A percentile compares a stretch with the other conserved stretches of the same genome.
Conservation (phyloP, 2,888 invertebrate species). For the Caprella mutica region DNA sequence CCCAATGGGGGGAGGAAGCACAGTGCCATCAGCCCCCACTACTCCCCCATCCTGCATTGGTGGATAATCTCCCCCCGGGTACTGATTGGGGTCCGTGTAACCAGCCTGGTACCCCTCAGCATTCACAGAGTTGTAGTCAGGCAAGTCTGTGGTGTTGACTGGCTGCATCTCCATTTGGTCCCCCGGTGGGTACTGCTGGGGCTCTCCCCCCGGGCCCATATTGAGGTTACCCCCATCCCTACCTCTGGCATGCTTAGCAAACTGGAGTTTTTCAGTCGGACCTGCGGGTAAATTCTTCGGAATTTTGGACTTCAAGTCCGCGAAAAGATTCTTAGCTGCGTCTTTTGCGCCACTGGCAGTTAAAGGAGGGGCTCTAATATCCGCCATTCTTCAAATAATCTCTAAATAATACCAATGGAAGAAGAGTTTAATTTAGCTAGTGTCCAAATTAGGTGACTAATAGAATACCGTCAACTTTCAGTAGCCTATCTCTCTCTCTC, state of each 20-base stretch:
- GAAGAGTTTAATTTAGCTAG: too few relatives aligned
- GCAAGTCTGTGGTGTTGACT: not conserved
- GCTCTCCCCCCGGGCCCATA: not conserved
- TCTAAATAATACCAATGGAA: too few relatives aligned
- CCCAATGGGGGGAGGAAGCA: not conserved
- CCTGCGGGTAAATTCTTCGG: constrained; percentile 4
- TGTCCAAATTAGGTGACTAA: too few relatives aligned
- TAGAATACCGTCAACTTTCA: too few relatives aligned
- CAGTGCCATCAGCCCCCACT: not conserved
- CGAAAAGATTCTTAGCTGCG: not conserved
- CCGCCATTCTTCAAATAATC: too few relatives aligned
- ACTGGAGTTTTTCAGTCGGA: constrained; percentile 5
- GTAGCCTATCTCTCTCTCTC: too few relatives aligned
- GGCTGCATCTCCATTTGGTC: constrained; percentile 10
- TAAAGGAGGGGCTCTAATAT: not conserved
- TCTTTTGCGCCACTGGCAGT: constrained; percentile 4
- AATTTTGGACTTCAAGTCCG: constrained; percentile 4
- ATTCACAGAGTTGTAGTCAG: not conserved
- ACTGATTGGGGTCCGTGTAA: too few relatives aligned
- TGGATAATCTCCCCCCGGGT: too few relatives aligned
- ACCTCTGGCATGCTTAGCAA: constrained; percentile 4
- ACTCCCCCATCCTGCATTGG: not conserved
- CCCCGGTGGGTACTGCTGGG: not conserved
- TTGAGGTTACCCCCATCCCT: not conserved
- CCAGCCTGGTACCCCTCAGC: not conserved